A percentile compares a stretch with the other conserved stretches of the same genome.
phyloP scores from a whole-genome alignment of 2,797 vertebrate species.

The Nasua narica region DNA sequence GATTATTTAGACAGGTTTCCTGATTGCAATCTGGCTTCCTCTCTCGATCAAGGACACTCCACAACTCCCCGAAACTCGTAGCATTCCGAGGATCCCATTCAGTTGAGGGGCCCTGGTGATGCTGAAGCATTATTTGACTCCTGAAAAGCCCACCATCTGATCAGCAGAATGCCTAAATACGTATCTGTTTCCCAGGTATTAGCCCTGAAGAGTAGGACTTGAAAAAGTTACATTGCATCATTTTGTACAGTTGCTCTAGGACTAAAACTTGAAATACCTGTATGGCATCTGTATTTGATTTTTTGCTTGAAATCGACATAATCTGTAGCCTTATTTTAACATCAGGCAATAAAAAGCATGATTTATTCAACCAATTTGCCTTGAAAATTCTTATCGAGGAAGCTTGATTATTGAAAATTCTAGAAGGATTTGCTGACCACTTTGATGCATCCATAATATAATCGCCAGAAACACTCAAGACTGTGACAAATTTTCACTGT shows the following conservation, averaged over 20 bases:
- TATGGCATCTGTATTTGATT: background rate
- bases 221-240: background rate
- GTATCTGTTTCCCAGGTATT: background rate
- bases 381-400: background rate
- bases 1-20: background rate
- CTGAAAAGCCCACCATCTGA: background rate
- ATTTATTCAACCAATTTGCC: background rate
- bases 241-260: background rate
- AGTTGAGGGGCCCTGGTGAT: background rate
- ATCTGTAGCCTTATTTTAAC: background rate
- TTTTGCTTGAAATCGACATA: background rate
- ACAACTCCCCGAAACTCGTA: background rate
- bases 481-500: background rate
- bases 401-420: background rate
- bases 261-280: background rate
- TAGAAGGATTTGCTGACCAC: background rate
- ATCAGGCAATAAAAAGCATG: background rate
- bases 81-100: background rate
- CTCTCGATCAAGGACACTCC: background rate
- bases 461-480: background rate
- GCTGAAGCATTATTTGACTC: background rate
- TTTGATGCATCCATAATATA: background rate
- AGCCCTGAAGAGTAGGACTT: background rate
- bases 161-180: background rate
- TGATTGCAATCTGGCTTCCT: background rate